Evolutionary conservation across 2,797 vertebrate genomes (phyloP).

Genomic region (Graptemys geographica): DNA sequence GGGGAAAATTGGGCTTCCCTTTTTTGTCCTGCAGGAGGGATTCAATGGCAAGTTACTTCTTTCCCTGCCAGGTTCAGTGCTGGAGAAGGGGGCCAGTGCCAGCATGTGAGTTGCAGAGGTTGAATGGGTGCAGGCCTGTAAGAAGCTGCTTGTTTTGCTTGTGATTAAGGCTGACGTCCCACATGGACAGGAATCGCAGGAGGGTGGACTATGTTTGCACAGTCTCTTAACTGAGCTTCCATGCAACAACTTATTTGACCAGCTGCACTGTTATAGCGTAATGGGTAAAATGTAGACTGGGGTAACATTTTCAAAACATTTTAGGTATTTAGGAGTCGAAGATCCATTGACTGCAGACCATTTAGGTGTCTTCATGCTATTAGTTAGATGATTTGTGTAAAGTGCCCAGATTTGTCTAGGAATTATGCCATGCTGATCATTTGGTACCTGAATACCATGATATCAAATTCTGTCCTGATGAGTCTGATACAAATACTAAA

Average conservation of each 20-base stretch:
- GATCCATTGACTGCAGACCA: background rate
- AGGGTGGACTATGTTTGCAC: background rate
- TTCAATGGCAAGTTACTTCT: background rate
- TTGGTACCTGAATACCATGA: background rate
- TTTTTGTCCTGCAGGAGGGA: background rate
- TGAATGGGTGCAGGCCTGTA: background rate
- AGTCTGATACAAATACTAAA: background rate
- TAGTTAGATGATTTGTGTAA: background rate
- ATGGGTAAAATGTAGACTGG: accelerated
- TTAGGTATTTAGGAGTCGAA: background rate
- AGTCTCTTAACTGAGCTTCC: too few species aligned
- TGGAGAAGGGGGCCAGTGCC: background rate
- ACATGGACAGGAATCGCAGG: background rate
- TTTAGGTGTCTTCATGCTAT: background rate
- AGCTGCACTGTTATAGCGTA: background rate
- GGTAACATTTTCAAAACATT: background rate
- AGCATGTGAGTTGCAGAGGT: background rate
- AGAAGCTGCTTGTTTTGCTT: background rate
- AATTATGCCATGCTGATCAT: background rate
- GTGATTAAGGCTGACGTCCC: background rate
- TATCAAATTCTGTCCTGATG: background rate
- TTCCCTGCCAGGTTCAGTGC: background rate
- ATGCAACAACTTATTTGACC: background rate
- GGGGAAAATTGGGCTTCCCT: background rate
- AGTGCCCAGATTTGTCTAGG: background rate